Percentiles rank a stretch among this genome's conserved stretches.
Conservation (phyloP, 2,113 vertebrate genomes). For the Pedetes capensis region DNA sequence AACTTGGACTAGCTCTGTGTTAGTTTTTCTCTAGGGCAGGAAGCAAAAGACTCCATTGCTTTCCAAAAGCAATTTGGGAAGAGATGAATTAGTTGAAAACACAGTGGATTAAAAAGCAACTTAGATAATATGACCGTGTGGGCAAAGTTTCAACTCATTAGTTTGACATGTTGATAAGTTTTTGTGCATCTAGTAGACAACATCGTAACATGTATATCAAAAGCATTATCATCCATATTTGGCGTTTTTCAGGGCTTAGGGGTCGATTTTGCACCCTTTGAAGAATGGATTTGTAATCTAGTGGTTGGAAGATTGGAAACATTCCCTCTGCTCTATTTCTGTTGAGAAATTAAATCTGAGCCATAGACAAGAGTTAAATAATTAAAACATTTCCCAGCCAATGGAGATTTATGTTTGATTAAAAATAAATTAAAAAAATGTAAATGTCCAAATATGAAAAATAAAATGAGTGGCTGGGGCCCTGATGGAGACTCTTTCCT, state of each 20-base stretch:
- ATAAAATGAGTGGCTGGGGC: neutral
- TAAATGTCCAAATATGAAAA: neutral
- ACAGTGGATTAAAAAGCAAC: neutral
- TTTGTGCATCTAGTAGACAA: neutral
- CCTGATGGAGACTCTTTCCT: neutral
- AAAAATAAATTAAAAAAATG: neutral
- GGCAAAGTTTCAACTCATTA: neutral
- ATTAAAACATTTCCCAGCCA: neutral
- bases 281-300: neutral
- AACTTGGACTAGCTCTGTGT: neutral
- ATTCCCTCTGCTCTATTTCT: neutral
- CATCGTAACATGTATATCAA: neutral
- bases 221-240: neutral
- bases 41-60: neutral
- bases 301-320: neutral
- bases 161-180: neutral
- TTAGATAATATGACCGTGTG: neutral
- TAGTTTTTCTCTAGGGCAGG: neutral
- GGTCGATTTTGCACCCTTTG: neutral
- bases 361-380: neutral
- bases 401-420: neutral
- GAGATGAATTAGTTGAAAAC: neutral
- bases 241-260: neutral
- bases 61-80: neutral
- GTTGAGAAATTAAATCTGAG: conserved; percentile 8